Conservation (phyloP, 2,113 vertebrate species). For the Cettia cetti region DNA sequence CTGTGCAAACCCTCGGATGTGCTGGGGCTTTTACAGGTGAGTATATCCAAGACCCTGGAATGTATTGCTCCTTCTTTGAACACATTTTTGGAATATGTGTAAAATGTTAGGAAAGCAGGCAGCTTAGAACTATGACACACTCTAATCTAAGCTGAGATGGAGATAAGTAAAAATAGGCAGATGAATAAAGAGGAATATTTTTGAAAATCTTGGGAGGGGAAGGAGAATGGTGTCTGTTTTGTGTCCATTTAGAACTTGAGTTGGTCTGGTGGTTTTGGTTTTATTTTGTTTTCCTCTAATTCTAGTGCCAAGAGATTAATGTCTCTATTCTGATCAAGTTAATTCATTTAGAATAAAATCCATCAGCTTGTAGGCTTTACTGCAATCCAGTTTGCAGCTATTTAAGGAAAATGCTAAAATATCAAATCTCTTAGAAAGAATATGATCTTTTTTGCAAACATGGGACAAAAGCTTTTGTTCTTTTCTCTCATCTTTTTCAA, state of each 20-base stretch:
- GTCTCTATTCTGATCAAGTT: neutral
- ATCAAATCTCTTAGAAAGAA: neutral
- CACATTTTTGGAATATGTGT: neutral
- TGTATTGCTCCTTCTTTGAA: neutral
- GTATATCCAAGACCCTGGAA: neutral
- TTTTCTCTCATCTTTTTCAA: neutral
- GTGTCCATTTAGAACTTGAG: neutral
- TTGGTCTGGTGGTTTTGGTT: neutral
- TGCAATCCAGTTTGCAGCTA: neutral
- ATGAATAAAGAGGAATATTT: neutral
- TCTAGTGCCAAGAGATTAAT: neutral
- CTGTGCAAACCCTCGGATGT: neutral
- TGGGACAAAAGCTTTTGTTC: neutral
- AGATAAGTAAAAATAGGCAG: neutral
- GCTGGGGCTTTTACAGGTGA: neutral
- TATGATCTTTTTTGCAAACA: neutral
- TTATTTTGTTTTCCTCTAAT: neutral
- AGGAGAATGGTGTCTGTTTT: neutral
- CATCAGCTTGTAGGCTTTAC: neutral
- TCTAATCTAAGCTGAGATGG: neutral
- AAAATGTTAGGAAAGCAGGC: neutral
- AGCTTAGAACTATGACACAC: neutral
- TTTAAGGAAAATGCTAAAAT: neutral
- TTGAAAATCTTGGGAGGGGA: neutral
- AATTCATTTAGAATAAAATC: neutral